Conservation (phyloP, 2,888 invertebrate species). For the Opisthograptis luteolata region DNA sequence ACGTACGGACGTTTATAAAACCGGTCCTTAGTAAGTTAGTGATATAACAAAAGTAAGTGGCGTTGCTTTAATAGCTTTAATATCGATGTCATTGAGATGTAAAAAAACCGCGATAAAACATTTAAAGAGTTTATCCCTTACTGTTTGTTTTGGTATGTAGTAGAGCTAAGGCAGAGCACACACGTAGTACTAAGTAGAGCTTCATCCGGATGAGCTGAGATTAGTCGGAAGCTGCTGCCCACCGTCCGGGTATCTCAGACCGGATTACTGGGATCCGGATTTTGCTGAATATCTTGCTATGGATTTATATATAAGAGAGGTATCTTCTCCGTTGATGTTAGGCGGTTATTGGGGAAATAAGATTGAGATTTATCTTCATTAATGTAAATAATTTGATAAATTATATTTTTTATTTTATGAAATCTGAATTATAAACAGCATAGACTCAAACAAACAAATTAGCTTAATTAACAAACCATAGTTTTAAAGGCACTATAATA, state of each 20-base stretch:
- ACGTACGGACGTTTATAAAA: too few species aligned
- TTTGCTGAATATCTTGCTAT: conserved; percentile 75
- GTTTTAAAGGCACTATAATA: too few species aligned
- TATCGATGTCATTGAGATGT: too few species aligned
- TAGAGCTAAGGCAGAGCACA: conserved; percentile 49
- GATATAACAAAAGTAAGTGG: too few species aligned
- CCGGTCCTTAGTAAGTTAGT: too few species aligned
- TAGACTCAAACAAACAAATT: too few species aligned
- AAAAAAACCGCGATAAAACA: not conserved
- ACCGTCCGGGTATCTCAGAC: conserved; percentile 75
- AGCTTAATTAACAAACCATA: too few species aligned
- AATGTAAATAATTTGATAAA: not conserved
- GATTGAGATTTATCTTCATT: not conserved
- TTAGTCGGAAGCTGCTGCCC: conserved; percentile 78
- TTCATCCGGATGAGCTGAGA: conserved; percentile 77
- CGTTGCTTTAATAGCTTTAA: too few species aligned
- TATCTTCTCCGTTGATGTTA: conserved; percentile 5
- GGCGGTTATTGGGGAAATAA: conserved; percentile 4
- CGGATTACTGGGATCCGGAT: conserved; percentile 80
- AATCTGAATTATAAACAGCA: too few species aligned
- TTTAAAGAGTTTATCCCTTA: not conserved
- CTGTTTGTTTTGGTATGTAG: conserved; percentile 7
- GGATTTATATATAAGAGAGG: conserved; percentile 52
- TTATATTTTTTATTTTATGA: not conserved
- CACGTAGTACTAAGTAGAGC: conserved; percentile 60